A percentile compares a stretch with the other conserved stretches of the same genome.
These are phyloP conservation scores for Gasterosteus aculeatus DNA, from an alignment of 2,113 vertebrate species.

Conservation along the genomic window DNA sequence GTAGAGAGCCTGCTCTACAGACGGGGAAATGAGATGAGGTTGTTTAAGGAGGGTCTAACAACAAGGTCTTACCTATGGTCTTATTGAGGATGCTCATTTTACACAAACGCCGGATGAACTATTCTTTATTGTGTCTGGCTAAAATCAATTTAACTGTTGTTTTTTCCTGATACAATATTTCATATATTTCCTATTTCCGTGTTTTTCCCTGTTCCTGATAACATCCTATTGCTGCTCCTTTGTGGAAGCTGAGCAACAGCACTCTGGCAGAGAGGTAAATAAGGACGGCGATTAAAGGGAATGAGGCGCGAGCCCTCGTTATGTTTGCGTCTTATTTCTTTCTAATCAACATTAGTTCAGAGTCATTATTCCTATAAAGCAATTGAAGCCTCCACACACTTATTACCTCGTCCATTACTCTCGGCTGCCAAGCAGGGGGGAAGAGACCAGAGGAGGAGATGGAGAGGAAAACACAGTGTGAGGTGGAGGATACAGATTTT, in stretches of 20 bases:
- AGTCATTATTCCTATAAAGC: conserved; percentile 74
- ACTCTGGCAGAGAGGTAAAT: conserved; percentile 59
- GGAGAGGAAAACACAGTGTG: background rate
- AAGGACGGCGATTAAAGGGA: conserved; percentile 66
- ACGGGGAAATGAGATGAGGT: background rate
- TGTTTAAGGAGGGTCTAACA: background rate
- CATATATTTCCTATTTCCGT: background rate
- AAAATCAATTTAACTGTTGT: background rate
- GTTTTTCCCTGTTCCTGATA: conserved; percentile 2
- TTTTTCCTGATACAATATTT: background rate
- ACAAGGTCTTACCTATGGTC: background rate
- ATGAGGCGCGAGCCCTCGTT: conserved; percentile 56
- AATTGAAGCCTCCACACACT: conserved; percentile 63
- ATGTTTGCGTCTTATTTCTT: conserved; percentile 55
- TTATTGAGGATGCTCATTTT: background rate
- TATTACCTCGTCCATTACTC: conserved; percentile 68
- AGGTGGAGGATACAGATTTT: too few relatives aligned
- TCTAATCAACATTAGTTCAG: conserved; percentile 78
- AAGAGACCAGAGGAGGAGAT: conserved; percentile 32
- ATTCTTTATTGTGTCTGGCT: background rate
- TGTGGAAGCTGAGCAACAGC: conserved; percentile 21
- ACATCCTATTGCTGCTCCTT: background rate
- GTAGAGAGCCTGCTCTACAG: background rate
- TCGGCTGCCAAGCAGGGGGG: conserved; percentile 51
- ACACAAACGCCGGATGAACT: background rate